A percentile compares a stretch with the other conserved stretches of the same genome.
These are phyloP conservation scores for Epistrophe eligans DNA, from an alignment of 2,888 invertebrate genomes.

Conservation along the genomic window DNA sequence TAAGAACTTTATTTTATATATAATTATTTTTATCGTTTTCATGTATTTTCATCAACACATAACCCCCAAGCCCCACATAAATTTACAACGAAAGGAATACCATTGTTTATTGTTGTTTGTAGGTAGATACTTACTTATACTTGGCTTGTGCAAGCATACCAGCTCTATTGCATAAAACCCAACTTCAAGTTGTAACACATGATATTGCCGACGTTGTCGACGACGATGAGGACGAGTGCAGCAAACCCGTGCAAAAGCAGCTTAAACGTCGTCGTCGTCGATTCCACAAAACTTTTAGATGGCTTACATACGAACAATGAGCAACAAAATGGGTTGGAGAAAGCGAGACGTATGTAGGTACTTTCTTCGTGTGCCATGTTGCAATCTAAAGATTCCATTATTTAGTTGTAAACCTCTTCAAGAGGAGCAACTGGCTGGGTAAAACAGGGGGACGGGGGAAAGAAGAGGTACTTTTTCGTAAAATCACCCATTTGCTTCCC, in stretches of 20 bases:
- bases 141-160: constrained; percentile 34
- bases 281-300: constrained; percentile 54
- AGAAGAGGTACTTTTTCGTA: constrained; percentile 43
- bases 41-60: background rate
- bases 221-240: constrained; percentile 24
- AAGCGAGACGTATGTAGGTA: constrained; percentile 26
- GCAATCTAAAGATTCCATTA: constrained; percentile 71
- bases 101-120: constrained; percentile 45
- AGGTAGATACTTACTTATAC: constrained; percentile 12
- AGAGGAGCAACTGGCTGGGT: constrained; percentile 13
- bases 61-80: background rate
- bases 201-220: constrained; percentile 41
- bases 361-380: constrained; percentile 65
- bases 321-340: constrained; percentile 27
- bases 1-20: background rate
- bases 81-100: constrained; percentile 1
- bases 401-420: constrained; percentile 67
- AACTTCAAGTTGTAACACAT: constrained; percentile 68
- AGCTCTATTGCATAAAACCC: constrained; percentile 61
- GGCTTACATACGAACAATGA: constrained; percentile 22
- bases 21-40: background rate
- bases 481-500: constrained; percentile 42
- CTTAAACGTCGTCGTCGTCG: constrained; percentile 38
- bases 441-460: background rate
- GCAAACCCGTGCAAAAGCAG: constrained; percentile 42